Base-by-base conservation (phyloP, 2,113 vertebrate genomes). In the Ia io region DNA sequence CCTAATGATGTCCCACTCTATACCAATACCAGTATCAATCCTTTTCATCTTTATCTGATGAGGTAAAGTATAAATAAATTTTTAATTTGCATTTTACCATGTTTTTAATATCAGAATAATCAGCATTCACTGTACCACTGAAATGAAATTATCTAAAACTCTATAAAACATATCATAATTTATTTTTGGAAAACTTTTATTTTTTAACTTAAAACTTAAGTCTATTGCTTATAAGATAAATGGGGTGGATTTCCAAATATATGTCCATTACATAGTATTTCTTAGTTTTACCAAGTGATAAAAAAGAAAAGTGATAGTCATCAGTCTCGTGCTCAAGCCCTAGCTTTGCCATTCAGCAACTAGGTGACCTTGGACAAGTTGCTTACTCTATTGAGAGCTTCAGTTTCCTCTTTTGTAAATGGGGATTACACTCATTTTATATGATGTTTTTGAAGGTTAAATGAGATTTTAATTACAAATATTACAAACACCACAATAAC, bases 331-430 rank as follows among this genome's bases (percentile, higher is more conserved):
- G 22, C 70, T 79, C 53, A 92, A 93, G 56, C 32, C 63, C 32
- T 37, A 6, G 65, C 28, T 56, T 70, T 90, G 47, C 35, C 40
- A 65, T 8, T 13, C 14, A 86, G 42, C 25, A 84, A 51, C 14
- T 7, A 35, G 3, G 53, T 76, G 18, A 67, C 37, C 53, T 63
- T 78, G n/a, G 71, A 35, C 40, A 86, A 84, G 35, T 92, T 13
- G 37, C 22, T 28, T 44, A 51, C 10, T 13, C 32, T 83, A 11
- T 35, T 49, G 18, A 90, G 76, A 70, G 32, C 84, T 96, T 94
- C 90, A 91, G 67, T 88, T 97, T 96, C 87, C 94, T 97, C 71
- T 93, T 95, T 87, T 93, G 92, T 87, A 91, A 97, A 93, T 88
- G 61, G 51, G 67, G 28, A 22, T 92, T 56, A 32, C 47, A 53